Evolutionary conservation across 2,113 vertebrate genomes (phyloP).

Genomic region (Xenopus borealis): DNA sequence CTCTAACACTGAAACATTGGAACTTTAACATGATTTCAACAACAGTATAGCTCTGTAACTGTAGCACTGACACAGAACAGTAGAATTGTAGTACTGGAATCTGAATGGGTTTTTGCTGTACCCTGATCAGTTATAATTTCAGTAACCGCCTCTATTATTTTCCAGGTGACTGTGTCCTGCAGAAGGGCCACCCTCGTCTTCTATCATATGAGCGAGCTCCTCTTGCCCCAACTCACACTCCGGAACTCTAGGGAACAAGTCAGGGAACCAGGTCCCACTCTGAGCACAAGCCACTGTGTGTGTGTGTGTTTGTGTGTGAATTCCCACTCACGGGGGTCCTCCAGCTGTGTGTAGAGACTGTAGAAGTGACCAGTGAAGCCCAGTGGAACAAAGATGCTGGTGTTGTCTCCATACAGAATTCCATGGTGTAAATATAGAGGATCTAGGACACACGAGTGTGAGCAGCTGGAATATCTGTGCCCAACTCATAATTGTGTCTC

Average conservation of each 20-base stretch:
- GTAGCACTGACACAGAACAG: no score
- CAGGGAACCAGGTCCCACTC: not conserved
- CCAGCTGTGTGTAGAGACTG: not conserved
- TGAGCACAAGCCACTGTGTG: conserved; percentile 5
- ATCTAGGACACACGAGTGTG: accelerated
- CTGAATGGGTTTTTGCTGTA: not conserved
- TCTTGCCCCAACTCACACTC: conserved; percentile 86
- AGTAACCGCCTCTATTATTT: conserved; percentile 31
- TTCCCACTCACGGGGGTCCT: conserved; percentile 47
- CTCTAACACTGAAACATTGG: no score
- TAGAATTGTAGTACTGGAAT: no score
- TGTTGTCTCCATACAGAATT: not conserved
- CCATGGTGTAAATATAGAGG: not conserved
- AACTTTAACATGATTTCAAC: no score
- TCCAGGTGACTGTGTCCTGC: conserved; percentile 65
- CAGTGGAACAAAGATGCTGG: not conserved
- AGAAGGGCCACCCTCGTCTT: conserved; percentile 56
- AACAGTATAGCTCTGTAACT: no score
- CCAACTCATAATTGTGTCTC: no score
- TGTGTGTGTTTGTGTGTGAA: conserved; percentile 2
- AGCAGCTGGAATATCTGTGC: conserved; percentile 32
- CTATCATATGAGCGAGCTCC: conserved; percentile 74
- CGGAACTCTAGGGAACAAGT: conserved; percentile 77
- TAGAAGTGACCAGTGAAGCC: no score
- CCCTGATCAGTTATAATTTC: conserved; percentile 8